These are phyloP conservation scores for Nipponacmea schrenckii DNA, from an alignment of 2,888 invertebrate species.

Conservation along the genomic window DNA sequence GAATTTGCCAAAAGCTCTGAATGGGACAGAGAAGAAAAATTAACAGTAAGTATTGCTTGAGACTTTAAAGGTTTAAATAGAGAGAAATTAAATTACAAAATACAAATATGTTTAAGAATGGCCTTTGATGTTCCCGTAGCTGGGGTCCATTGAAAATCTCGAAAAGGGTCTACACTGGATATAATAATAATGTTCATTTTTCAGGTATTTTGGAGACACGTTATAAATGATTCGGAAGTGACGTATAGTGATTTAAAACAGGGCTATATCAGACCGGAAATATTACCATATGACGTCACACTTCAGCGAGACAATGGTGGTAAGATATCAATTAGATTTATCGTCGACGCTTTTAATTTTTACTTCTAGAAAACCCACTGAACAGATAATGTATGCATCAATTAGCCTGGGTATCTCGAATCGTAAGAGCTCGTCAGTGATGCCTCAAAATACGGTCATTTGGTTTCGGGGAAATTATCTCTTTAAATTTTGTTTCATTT, in stretches of 20 bases:
- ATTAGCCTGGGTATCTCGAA: too few species aligned
- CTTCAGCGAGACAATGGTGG: conserved; percentile 25
- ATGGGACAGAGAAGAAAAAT: conserved; percentile 16
- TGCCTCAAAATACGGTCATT: too few species aligned
- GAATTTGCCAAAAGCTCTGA: conserved; percentile 24
- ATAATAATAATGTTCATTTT: neutral
- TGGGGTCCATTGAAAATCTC: too few species aligned
- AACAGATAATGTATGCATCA: too few species aligned
- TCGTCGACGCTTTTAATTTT: neutral
- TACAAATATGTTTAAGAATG: too few species aligned
- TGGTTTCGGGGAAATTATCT: too few species aligned
- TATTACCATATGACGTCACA: conserved; percentile 26
- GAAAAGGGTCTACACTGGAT: too few species aligned
- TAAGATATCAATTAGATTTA: conserved; percentile 8
- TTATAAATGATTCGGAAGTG: conserved; percentile 33
- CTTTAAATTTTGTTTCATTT: neutral
- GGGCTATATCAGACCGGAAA: conserved; percentile 18
- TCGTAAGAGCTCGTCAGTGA: too few species aligned
- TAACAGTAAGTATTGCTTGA: conserved; percentile 22
- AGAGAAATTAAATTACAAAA: too few species aligned
- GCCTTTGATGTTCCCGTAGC: too few species aligned
- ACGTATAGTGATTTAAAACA: conserved; percentile 29
- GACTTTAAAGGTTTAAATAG: too few species aligned
- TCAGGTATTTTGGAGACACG: conserved; percentile 41
- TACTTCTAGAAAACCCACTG: too few species aligned